These are phyloP conservation scores for Bubo blakistoni DNA, from an alignment of 2,113 vertebrate genomes.

Conservation along the genomic window DNA sequence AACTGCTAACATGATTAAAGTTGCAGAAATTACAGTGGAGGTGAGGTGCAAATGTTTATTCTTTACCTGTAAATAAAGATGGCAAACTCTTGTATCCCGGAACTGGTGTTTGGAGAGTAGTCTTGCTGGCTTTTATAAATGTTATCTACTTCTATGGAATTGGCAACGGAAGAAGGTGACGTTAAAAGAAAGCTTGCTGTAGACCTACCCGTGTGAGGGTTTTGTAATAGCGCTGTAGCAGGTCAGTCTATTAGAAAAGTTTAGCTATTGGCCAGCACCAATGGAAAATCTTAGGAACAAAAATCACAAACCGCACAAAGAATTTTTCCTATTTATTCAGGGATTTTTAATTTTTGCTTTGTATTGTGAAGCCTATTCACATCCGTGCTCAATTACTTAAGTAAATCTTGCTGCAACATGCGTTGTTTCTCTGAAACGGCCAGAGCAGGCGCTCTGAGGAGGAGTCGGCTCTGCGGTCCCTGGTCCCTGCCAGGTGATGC, in stretches of 20 bases:
- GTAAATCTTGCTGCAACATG: background rate
- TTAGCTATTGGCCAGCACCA: constrained; percentile 15
- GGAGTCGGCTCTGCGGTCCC: background rate
- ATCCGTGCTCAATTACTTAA: background rate
- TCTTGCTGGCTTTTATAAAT: background rate
- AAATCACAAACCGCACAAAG: constrained; percentile 32
- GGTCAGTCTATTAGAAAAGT: background rate
- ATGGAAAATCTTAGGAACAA: constrained; percentile 52
- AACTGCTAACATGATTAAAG: background rate
- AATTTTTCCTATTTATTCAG: constrained; percentile 53
- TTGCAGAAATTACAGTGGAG: background rate
- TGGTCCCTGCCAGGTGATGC: background rate
- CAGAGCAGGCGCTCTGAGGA: rapidly evolving
- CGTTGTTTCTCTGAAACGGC: background rate
- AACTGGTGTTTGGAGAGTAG: background rate
- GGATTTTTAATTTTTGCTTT: constrained; percentile 40
- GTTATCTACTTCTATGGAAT: background rate
- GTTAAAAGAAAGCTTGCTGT: background rate
- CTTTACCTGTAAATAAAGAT: background rate
- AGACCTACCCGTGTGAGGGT: background rate
- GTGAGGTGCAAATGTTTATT: background rate
- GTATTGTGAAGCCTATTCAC: background rate
- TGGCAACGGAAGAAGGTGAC: background rate
- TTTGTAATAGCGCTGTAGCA: constrained; percentile 14
- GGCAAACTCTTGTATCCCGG: background rate